Conservation (phyloP, 1,140 invertebrate species). For the Tetramorium simillimum region DNA sequence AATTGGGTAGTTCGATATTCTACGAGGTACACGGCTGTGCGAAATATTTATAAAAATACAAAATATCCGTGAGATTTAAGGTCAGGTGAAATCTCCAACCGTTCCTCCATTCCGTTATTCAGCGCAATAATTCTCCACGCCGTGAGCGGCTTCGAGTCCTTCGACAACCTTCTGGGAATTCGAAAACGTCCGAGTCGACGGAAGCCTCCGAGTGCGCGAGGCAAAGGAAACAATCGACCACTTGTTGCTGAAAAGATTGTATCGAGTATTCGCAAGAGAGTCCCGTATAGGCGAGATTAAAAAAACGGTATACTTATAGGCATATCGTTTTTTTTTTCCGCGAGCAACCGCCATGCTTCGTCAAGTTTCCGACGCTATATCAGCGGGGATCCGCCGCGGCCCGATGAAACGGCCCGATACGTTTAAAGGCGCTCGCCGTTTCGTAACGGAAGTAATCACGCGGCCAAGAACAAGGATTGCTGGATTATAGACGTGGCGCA, state of each 20-base stretch:
- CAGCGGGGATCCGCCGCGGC: slow-evolving; percentile 7
- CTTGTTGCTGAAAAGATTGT: slow-evolving; percentile 74
- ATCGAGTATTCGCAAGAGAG: slow-evolving; percentile 50
- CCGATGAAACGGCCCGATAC: slow-evolving; percentile 46
- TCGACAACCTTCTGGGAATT: slow-evolving; percentile 50
- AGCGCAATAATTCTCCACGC: not conserved
- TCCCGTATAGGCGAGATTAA: slow-evolving; percentile 36
- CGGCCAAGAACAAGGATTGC: slow-evolving; percentile 49
- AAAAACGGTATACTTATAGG: slow-evolving; percentile 29
- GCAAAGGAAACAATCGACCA: slow-evolving; percentile 63
- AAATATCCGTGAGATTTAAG: not conserved
- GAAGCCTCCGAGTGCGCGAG: slow-evolving; percentile 8
- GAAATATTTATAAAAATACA: not conserved
- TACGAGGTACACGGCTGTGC: not conserved
- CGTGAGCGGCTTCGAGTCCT: not conserved
- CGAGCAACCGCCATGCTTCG: slow-evolving; percentile 39
- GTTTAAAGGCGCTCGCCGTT: slow-evolving; percentile 54
- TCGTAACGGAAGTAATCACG: slow-evolving; percentile 59
- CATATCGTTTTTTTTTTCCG: not conserved
- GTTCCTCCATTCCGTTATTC: not conserved
- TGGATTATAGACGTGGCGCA: slow-evolving; percentile 51
- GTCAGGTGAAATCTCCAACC: not conserved
- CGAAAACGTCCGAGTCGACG: slow-evolving; percentile 29
- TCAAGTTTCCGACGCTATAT: slow-evolving; percentile 14
- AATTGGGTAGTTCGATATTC: not conserved